These are phyloP conservation scores for Gopherus evgoodei DNA, from an alignment of 2,113 vertebrate species.

Conservation along the genomic window DNA sequence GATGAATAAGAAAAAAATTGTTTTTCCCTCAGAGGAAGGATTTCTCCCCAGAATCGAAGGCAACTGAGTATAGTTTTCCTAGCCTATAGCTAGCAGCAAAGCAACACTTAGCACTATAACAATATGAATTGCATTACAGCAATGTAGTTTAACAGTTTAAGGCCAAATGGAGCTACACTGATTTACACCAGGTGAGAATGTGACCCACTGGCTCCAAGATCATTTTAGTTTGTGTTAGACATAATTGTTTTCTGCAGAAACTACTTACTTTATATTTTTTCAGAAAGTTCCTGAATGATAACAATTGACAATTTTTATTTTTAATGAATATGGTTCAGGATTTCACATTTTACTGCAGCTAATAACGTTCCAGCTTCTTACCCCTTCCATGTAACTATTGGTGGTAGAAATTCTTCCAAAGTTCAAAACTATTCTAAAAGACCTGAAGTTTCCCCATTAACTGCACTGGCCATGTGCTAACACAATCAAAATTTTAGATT, in stretches of 20 bases:
- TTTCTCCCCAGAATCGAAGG: neutral
- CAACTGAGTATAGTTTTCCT: neutral
- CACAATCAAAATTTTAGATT: neutral
- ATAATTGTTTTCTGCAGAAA: neutral
- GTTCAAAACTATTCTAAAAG: neutral
- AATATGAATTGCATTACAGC: neutral
- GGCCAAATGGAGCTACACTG: neutral
- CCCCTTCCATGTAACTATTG: neutral
- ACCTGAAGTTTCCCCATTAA: neutral
- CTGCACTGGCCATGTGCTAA: neutral
- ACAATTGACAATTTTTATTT: neutral
- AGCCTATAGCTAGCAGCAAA: neutral
- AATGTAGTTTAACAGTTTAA: slow-evolving; percentile 1
- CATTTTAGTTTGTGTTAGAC: slow-evolving; percentile 26
- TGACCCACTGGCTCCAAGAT: neutral
- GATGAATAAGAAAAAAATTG: neutral
- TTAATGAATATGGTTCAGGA: neutral
- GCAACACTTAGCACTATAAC: neutral
- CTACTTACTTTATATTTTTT: slow-evolving; percentile 12
- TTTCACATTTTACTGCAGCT: slow-evolving; percentile 6
- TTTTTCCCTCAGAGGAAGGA: neutral
- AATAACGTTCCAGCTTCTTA: neutral
- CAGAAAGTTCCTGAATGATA: neutral
- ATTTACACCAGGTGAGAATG: slow-evolving; percentile 32
- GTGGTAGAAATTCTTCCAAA: slow-evolving; percentile 12